A percentile compares a stretch with the other conserved stretches of the same genome.
Evolutionary conservation across 2,888 invertebrate species (phyloP).

Genomic region (Arrhopalites spinosus): DNA sequence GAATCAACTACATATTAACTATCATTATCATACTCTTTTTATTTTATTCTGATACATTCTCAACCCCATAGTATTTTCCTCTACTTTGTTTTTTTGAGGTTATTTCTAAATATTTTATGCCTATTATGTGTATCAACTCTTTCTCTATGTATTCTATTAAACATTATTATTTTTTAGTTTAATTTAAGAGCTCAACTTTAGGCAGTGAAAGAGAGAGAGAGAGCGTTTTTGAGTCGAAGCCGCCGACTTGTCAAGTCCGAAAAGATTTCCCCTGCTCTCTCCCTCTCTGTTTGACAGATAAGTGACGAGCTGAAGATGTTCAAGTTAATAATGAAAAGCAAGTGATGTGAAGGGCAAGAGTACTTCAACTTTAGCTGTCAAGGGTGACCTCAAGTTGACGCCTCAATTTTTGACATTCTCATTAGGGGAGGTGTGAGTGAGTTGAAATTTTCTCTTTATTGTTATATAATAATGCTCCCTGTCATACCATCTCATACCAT

Average conservation of each 20-base stretch:
- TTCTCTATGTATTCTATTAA: no score
- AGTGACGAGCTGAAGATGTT: constrained; percentile 11
- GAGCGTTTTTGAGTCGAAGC: constrained; percentile 8
- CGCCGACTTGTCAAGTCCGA: constrained; percentile 35
- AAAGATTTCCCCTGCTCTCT: neutral
- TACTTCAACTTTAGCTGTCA: constrained; percentile 35
- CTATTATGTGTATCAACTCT: no score
- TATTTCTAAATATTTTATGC: no score
- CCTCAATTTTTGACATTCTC: constrained; percentile 40
- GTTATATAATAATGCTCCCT: no score
- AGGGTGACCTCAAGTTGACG: constrained; percentile 37
- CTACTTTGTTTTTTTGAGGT: no score
- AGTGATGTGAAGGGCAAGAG: constrained; percentile 27
- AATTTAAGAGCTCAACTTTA: no score
- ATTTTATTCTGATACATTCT: no score
- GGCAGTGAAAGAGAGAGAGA: neutral
- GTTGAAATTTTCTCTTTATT: constrained; percentile 22
- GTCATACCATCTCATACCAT: no score
- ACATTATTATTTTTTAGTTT: no score
- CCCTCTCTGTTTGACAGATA: neutral
- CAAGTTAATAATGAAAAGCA: constrained; percentile 29
- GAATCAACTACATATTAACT: no score
- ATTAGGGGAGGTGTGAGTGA: constrained; percentile 35
- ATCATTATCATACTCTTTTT: no score
- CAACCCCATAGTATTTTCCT: no score